Base-by-base conservation (phyloP, 2,888 invertebrate genomes). In the Celastrina argiolus region DNA sequence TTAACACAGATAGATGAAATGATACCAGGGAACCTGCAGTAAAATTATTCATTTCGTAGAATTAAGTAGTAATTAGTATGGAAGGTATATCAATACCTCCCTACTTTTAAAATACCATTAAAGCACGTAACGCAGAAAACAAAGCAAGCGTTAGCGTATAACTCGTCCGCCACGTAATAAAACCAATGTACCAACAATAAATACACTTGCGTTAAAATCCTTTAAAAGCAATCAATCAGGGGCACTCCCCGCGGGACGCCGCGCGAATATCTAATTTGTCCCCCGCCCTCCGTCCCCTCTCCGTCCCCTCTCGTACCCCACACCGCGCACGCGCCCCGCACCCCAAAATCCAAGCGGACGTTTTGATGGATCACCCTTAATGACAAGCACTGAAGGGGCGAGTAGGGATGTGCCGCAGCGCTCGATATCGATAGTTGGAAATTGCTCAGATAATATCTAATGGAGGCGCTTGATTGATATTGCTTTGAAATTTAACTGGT, bases 291-390 rank as follows among this genome's bases (percentile, higher is more conserved):
- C 72, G 69, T 71, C 74, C 71, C 68, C 73, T 69, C 65, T 71
- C 67, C 69, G 67, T 75, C 75, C 73, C 70, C 73, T 69, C 68
- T n/a, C 67, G 72, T 67, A 74, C 72, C 63, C 67, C 70, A 73
- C 71, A 74, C 71, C 71, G 87, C 88, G 90, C 88, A 88, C 75
- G 87, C 88, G 88, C 81, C 81, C 79, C 77, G 79, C 84, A 82
- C 91, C 90, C 91, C 81, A 51, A 90, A 91, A 89, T 88, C 91
- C 89, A 81, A 77, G 84, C 84, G 86, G 91, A 91, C 90, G 83
- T 90, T 87, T 87, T 91, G 90, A 91, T 91, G 90, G 90, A 91
- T 91, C 90, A 90, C 90, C 91, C 90, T 87, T 90, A 91, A 91
- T 90, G 91, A 90, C 91, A 88, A 87, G 86, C 83, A 83, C 83